Evolutionary conservation across 2,888 invertebrate species (phyloP).

Genomic region (Parnassius glacialis): DNA sequence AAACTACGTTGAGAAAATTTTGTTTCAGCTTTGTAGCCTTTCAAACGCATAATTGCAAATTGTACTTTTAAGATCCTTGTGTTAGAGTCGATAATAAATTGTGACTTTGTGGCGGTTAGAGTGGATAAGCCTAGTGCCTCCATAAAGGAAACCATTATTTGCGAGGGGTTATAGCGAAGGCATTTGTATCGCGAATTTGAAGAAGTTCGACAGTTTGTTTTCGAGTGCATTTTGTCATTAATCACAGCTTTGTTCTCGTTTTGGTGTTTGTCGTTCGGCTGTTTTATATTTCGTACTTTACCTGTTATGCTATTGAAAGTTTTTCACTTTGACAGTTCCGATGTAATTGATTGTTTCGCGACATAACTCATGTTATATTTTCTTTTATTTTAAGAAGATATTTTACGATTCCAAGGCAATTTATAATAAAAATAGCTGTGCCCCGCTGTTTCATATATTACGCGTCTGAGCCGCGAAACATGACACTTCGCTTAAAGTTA

Average conservation of each 20-base stretch:
- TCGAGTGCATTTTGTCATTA: conserved; percentile 80
- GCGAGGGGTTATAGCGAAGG: conserved; percentile 71
- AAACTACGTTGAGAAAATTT: conserved; percentile 62
- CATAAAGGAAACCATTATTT: conserved; percentile 79
- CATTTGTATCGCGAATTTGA: conserved; percentile 79
- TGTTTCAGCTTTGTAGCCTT: conserved; percentile 50
- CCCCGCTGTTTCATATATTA: no score
- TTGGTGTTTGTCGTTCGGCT: conserved; percentile 33
- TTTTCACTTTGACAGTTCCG: conserved; percentile 64
- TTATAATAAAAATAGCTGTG: no score
- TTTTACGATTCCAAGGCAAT: neutral
- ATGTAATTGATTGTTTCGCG: conserved; percentile 73
- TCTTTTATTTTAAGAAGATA: neutral
- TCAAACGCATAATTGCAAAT: conserved; percentile 30
- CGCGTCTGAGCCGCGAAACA: no score
- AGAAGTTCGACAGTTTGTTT: conserved; percentile 81
- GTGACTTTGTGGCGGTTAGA: conserved; percentile 38
- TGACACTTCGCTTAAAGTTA: no score
- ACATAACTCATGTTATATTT: conserved; percentile 33
- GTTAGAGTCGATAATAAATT: conserved; percentile 35
- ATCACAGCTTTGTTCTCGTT: conserved; percentile 77
- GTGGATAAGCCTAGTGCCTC: conserved; percentile 34
- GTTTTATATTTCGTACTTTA: conserved; percentile 72
- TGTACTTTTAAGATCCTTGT: neutral
- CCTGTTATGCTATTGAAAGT: conserved; percentile 62